Evolutionary conservation across 2,113 vertebrate species (phyloP).

Genomic region (Verasper variegatus): DNA sequence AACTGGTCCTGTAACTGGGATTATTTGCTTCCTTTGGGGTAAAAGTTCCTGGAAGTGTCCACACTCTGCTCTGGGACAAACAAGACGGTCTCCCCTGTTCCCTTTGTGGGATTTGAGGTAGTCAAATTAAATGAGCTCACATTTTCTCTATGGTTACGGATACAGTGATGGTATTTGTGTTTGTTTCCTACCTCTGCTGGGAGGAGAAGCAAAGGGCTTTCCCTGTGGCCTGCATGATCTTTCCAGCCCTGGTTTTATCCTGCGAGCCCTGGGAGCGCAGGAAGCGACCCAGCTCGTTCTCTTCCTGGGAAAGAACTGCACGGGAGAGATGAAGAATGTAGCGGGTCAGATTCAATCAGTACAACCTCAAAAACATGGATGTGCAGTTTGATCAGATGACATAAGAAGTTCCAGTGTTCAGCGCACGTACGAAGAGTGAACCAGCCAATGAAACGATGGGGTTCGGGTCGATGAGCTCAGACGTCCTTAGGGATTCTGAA

Average conservation of each 20-base stretch:
- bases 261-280: slow-evolving; percentile 95
- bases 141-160: background rate
- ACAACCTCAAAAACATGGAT: no score
- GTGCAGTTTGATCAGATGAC: no score
- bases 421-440: no score
- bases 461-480: no score
- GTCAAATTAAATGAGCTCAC: no score
- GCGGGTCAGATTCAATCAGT: background rate
- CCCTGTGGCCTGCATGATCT: slow-evolving; percentile 99
- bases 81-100: background rate
- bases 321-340: background rate
- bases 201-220: slow-evolving; percentile 98
- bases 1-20: no score
- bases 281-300: slow-evolving; percentile 97
- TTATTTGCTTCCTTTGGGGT: no score
- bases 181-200: slow-evolving; percentile 89
- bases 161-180: background rate
- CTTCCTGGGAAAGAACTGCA: slow-evolving; percentile 95
- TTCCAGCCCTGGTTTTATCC: slow-evolving; percentile 95
- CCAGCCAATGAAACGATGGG: no score
- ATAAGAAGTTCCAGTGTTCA: no score
- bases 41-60: no score
- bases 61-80: no score
- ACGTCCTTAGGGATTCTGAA: no score
- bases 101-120: background rate